A percentile compares a stretch with the other conserved stretches of the same genome.
phyloP scores from a whole-genome alignment of 2,888 invertebrate genomes.

The Mythimna loreyi region DNA sequence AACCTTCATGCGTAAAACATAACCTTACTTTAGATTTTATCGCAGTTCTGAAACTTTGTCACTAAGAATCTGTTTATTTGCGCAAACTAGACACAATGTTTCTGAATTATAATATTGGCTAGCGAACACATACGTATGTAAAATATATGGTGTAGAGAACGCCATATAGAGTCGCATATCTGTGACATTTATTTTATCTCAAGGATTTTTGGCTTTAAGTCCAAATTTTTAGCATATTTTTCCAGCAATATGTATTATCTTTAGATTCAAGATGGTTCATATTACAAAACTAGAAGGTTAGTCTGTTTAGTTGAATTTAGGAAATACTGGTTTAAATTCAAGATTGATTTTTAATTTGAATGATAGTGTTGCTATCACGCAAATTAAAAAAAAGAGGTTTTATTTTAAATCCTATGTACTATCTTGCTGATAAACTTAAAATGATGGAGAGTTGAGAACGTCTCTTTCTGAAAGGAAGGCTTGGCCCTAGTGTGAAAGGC shows the following conservation, averaged over 20 bases:
- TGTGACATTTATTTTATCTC: constrained; percentile 22
- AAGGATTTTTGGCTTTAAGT: constrained; percentile 5
- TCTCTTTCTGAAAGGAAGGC: too few relatives aligned
- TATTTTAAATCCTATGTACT: too few relatives aligned
- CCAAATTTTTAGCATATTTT: constrained; percentile 22
- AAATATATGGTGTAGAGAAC: constrained; percentile 17
- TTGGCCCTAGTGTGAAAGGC: too few relatives aligned
- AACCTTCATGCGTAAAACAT: constrained; percentile 11
- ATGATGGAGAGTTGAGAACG: too few relatives aligned
- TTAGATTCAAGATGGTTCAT: not conserved
- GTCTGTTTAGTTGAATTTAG: too few relatives aligned
- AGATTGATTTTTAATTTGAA: too few relatives aligned
- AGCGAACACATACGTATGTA: constrained; percentile 18
- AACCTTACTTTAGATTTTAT: constrained; percentile 40
- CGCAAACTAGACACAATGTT: constrained; percentile 42
- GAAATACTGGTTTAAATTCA: too few relatives aligned
- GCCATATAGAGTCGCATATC: constrained; percentile 3
- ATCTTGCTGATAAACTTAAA: too few relatives aligned
- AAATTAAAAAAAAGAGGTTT: too few relatives aligned
- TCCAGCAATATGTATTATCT: not conserved
- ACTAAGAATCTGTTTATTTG: constrained; percentile 47
- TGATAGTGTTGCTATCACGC: too few relatives aligned
- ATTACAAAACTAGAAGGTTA: too few relatives aligned
- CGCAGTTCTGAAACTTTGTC: constrained; percentile 49
- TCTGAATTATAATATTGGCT: constrained; percentile 49